Percentiles rank a stretch among this genome's conserved stretches.
Evolutionary conservation across 2,113 vertebrate genomes (phyloP).

Genomic region (Cephalopterus ornatus): DNA sequence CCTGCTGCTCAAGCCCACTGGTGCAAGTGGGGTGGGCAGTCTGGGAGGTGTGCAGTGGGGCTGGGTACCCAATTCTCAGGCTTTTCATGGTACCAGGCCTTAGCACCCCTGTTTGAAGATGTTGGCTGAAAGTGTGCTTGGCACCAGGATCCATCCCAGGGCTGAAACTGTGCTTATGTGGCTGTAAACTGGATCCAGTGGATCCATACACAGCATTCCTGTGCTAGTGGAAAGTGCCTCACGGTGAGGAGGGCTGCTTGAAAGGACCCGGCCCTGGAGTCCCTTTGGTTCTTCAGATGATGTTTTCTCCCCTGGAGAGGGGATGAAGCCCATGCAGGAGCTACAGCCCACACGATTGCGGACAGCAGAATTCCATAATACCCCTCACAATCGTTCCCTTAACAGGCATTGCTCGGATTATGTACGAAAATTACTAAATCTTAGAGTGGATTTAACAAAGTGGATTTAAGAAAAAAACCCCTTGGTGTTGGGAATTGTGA

Average conservation of each 20-base stretch:
- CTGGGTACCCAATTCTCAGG: not conserved
- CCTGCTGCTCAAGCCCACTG: not conserved
- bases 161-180: not conserved
- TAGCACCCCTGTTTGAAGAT: too few species aligned
- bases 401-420: not conserved
- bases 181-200: not conserved
- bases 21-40: rapidly evolving
- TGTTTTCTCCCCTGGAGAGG: not conserved
- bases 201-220: not conserved
- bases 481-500: not conserved
- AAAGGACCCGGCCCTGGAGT: rapidly evolving
- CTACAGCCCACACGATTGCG: rapidly evolving
- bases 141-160: not conserved
- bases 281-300: not conserved
- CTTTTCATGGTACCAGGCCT: not conserved
- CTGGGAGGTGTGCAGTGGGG: not conserved
- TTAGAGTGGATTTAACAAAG: not conserved
- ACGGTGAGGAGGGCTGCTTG: not conserved
- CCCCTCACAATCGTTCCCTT: not conserved
- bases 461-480: not conserved
- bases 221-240: not conserved
- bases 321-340: not conserved
- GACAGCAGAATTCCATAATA: not conserved
- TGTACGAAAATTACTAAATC: not conserved
- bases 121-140: not conserved